Base-by-base conservation (phyloP, 1,140 invertebrate species). In the Ganaspis sp. region DNA sequence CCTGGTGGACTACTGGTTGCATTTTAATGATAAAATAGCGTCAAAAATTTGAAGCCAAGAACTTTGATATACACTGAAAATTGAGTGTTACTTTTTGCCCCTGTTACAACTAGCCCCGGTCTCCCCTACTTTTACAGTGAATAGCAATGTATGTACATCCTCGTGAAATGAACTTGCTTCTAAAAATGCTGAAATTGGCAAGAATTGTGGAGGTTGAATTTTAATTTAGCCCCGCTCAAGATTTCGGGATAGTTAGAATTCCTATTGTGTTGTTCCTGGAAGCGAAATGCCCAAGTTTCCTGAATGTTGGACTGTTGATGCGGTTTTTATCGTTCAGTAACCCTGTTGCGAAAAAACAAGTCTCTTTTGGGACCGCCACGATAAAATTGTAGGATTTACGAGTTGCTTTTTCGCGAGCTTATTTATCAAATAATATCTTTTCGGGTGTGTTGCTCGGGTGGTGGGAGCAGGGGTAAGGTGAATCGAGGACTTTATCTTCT, bases 371-470 rank as follows among this genome's bases (percentile, higher is more conserved):
- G 9, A 12, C 4, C 58, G n/a, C 9, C 9, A 6, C 23, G 58
- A 64, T 64, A 64, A 64, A 64, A 64, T 64, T 64, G 58, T 29
- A 64, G 11, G 23, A 64, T 64, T 64, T 64, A 64, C 58, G 58
- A 64, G 58, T 64, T 64, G 15, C 58, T 64, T 64, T 64, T 26
- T 64, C 58, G 26, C 58, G 58, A n/a, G 26, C 58, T 64, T 29
- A 64, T 64, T 64, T 64, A 64, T 64, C 58, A 29, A 64, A 64
- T 64, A 29, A 64, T 64, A 64, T 64, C 58, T 64, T n/a, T 26
- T 64, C 23, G 29, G 58, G 29, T 64, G n/a, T n/a, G n/a, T n/a
- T n/a, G n/a, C n/a, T 34, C 15, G 26, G 58, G 21, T 29, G 58
- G 29, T 64, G 23, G 15, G 58, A 23, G 40, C 5, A 1, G 42